Conservation (phyloP, 2,797 vertebrate genomes). For the Anguilla obscura region DNA sequence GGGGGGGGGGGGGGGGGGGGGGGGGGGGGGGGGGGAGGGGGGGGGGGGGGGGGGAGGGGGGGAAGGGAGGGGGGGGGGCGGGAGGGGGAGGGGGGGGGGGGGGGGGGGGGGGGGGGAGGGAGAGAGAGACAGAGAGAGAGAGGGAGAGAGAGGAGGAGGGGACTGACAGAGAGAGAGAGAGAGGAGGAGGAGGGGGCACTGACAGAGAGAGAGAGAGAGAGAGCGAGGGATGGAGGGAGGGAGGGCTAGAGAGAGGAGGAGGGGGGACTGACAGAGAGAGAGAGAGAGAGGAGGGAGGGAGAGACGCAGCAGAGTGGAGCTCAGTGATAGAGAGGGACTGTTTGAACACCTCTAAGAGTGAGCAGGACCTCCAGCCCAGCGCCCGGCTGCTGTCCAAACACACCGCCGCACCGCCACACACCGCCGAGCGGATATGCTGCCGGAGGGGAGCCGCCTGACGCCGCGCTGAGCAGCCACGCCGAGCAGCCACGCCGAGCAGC, state of each 20-base stretch:
- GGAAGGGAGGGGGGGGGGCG: too few species aligned
- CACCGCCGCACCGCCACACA: conserved; percentile 23
- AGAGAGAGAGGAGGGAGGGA: conserved; percentile 47
- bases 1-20: conserved; percentile 52
- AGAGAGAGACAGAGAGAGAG: conserved; percentile 41
- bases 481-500: conserved; percentile 62
- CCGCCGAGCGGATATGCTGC: conserved; percentile 69
- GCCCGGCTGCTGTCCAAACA: conserved; percentile 52
- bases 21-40: too few species aligned
- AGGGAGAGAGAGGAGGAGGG: conserved; percentile 18
- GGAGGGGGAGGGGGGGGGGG: conserved; percentile 45
- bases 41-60: too few species aligned
- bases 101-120: conserved; percentile 43
- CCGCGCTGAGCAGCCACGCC: conserved; percentile 61
- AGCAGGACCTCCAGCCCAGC: conserved; percentile 60
- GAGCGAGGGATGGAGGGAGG: conserved; percentile 56
- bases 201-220: conserved; percentile 54
- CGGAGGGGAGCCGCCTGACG: conserved; percentile 61
- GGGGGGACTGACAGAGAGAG: not conserved
- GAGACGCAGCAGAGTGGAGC: conserved; percentile 46
- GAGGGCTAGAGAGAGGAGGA: not conserved
- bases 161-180: conserved; percentile 30
- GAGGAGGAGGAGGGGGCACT: conserved; percentile 43
- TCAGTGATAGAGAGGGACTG: conserved; percentile 61
- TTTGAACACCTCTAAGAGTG: conserved; percentile 68